A percentile compares a stretch with the other conserved stretches of the same genome.
These are phyloP conservation scores for Plusia festucae DNA, from an alignment of 2,888 invertebrate species.

Conservation along the genomic window DNA sequence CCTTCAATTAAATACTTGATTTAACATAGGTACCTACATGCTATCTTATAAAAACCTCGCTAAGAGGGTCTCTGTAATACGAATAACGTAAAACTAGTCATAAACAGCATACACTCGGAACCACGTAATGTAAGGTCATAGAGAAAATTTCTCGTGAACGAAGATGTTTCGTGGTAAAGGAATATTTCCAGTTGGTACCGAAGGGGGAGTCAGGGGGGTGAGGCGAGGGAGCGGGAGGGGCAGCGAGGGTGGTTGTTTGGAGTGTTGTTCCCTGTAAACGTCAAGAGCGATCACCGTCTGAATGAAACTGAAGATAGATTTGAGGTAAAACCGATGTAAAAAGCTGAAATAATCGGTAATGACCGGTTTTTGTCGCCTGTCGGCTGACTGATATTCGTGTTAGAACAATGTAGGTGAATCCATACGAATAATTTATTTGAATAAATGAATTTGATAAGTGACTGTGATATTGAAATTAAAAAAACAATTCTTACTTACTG, in stretches of 20 bases:
- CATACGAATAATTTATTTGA: conserved; percentile 8
- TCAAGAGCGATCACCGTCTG: conserved; percentile 78
- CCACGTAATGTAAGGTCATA: conserved; percentile 51
- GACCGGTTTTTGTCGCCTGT: conserved; percentile 50
- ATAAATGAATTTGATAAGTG: not conserved
- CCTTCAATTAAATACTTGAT: conserved; percentile 28
- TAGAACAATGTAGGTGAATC: not conserved
- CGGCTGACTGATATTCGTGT: conserved; percentile 27
- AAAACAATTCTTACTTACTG: too few species aligned
- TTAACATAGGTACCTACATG: conserved; percentile 20
- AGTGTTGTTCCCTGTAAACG: conserved; percentile 86
- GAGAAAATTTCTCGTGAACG: conserved; percentile 60
- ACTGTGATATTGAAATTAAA: not conserved
- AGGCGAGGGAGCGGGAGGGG: conserved; percentile 38
- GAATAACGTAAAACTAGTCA: conserved; percentile 50
- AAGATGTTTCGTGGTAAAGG: conserved; percentile 56
- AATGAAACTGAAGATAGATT: conserved; percentile 72
- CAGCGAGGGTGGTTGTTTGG: conserved; percentile 55
- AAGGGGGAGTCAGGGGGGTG: conserved; percentile 31
- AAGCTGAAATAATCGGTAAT: conserved; percentile 66
- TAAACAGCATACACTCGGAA: conserved; percentile 47
- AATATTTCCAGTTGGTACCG: conserved; percentile 58
- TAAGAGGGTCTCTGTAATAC: conserved; percentile 45
- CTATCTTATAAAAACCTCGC: conserved; percentile 26
- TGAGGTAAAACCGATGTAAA: conserved; percentile 63